A percentile compares a stretch with the other conserved stretches of the same genome.
Evolutionary conservation across 2,113 vertebrate species (phyloP).

Genomic region (Alethe castanea): DNA sequence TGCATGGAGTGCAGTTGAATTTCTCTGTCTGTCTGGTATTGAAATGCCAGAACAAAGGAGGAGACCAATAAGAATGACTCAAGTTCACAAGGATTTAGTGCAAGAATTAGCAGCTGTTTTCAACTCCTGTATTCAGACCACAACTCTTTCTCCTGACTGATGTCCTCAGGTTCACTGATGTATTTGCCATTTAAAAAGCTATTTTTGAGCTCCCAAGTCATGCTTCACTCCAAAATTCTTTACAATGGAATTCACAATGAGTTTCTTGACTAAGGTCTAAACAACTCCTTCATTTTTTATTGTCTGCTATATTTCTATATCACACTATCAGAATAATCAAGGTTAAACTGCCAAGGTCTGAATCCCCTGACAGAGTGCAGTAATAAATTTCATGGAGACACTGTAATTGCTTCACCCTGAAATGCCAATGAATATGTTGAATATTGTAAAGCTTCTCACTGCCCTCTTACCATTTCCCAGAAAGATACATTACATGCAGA

Average conservation of each 20-base stretch:
- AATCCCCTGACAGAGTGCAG: not conserved
- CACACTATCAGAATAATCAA: not conserved
- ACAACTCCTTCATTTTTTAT: not conserved
- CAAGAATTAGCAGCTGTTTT: not conserved
- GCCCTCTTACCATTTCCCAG: not conserved
- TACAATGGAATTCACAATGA: not conserved
- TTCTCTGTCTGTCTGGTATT: not conserved
- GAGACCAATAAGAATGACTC: not conserved
- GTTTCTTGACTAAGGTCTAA: not conserved
- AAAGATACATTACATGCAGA: not conserved
- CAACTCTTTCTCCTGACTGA: not conserved
- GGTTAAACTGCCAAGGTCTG: slow-evolving; percentile 19
- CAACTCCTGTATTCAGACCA: not conserved
- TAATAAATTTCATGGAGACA: slow-evolving; percentile 26
- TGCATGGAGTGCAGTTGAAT: not conserved
- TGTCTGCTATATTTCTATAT: not conserved
- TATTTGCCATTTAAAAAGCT: not conserved
- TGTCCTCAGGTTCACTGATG: not conserved
- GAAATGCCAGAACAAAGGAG: not conserved
- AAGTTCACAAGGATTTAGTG: not conserved
- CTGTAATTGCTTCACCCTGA: not conserved
- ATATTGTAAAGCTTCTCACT: not conserved
- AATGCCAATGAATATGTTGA: not conserved
- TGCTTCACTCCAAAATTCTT: not conserved
- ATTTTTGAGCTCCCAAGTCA: not conserved